Conservation (phyloP, 2,113 vertebrate species). For the Gorsachius goisagi region DNA sequence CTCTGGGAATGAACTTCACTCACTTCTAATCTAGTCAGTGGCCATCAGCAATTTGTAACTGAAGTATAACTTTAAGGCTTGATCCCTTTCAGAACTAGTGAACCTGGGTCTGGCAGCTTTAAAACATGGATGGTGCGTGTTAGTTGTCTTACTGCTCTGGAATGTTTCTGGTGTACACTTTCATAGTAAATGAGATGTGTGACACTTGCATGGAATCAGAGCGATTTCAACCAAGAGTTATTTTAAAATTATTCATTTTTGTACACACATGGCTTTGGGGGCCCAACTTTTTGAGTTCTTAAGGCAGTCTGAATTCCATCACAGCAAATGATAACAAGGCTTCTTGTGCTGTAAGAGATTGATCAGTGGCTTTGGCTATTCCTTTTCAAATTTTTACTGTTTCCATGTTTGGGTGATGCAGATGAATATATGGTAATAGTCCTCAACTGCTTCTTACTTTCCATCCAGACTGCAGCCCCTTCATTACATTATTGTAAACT, state of each 20-base stretch:
- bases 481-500: not conserved
- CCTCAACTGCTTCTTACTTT: not conserved
- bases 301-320: not conserved
- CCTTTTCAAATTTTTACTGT: not conserved
- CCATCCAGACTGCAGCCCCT: not conserved
- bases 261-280: not conserved
- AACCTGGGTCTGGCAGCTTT: not conserved
- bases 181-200: fast-evolving
- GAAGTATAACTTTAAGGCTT: not conserved
- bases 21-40: not conserved
- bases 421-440: not conserved
- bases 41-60: not conserved
- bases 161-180: not conserved
- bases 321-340: not conserved
- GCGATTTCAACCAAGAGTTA: not conserved
- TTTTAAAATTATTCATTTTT: not conserved
- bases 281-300: not conserved
- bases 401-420: not conserved
- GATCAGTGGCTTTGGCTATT: not conserved
- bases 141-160: not conserved
- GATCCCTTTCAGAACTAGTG: not conserved
- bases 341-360: not conserved
- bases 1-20: not conserved
- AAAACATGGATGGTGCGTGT: not conserved
- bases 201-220: not conserved